Evolutionary conservation across 2,113 vertebrate species (phyloP).

Genomic region (Hippocampus mohnikei): DNA sequence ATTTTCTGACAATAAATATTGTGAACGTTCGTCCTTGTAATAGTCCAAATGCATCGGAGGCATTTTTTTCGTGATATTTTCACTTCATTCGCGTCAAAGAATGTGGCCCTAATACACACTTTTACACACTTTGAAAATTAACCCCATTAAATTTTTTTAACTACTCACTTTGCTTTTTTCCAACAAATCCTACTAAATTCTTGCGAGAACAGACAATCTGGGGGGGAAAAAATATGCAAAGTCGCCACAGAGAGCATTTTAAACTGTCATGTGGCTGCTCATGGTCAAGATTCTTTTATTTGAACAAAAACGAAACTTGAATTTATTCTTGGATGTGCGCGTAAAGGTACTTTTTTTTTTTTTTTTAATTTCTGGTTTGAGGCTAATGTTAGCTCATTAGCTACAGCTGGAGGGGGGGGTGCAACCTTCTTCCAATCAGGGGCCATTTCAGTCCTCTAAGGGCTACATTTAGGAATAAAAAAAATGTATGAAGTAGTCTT

Average conservation of each 20-base stretch:
- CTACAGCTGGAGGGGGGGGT: neutral
- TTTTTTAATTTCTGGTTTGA: neutral
- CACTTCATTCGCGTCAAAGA: too few relatives aligned
- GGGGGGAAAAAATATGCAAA: neutral
- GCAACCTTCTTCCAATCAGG: neutral
- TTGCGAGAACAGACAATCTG: neutral
- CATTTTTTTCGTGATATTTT: too few relatives aligned
- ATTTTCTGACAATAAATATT: neutral
- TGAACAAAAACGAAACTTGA: neutral
- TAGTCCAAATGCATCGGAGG: too few relatives aligned
- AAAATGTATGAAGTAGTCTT: neutral
- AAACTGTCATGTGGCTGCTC: neutral
- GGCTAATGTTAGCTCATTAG: neutral
- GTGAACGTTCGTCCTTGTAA: too few relatives aligned
- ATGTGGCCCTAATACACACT: too few relatives aligned
- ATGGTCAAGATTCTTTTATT: neutral
- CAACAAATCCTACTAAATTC: neutral
- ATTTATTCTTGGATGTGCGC: conserved; percentile 1
- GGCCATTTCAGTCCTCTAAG: neutral
- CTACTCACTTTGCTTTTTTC: too few relatives aligned
- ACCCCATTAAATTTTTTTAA: neutral
- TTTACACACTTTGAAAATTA: too few relatives aligned
- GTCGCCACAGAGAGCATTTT: neutral
- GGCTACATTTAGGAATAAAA: neutral
- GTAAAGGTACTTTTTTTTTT: neutral